Conservation (phyloP, 2,888 invertebrate genomes). For the Parnassius smintheus region DNA sequence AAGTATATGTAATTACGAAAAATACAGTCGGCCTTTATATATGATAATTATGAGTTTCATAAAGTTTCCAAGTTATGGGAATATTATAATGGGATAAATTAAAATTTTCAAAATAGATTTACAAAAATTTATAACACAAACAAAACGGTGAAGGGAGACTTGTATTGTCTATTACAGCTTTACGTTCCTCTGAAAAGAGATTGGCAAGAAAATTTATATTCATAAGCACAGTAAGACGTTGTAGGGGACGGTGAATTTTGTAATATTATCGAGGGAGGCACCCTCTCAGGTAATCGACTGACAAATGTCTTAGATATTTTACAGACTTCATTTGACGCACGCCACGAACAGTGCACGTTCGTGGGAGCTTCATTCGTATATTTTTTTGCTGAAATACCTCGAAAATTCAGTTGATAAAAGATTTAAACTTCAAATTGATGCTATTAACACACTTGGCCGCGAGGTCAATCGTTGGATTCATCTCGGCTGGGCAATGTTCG, state of each 20-base stretch:
- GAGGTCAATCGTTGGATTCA: too few relatives aligned
- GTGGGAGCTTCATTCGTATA: slow-evolving; percentile 32
- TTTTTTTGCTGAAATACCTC: slow-evolving; percentile 26
- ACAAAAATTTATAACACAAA: slow-evolving; percentile 14
- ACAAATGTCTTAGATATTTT: slow-evolving; percentile 78
- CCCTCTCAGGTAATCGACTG: slow-evolving; percentile 77
- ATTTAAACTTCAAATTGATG: too few relatives aligned
- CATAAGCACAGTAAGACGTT: slow-evolving; percentile 63
- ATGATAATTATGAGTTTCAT: too few relatives aligned
- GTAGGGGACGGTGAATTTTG: slow-evolving; percentile 59
- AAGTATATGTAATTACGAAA: slow-evolving; percentile 17
- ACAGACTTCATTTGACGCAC: slow-evolving; percentile 74
- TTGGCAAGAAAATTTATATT: slow-evolving; percentile 66
- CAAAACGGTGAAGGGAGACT: slow-evolving; percentile 15
- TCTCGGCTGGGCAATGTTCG: too few relatives aligned
- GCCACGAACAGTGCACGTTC: slow-evolving; percentile 43
- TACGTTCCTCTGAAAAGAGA: slow-evolving; percentile 49
- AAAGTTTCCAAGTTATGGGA: too few relatives aligned
- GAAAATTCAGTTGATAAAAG: neutral
- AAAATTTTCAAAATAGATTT: neutral
- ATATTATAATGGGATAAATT: neutral
- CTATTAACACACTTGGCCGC: too few relatives aligned
- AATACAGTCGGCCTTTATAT: neutral
- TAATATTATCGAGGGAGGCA: slow-evolving; percentile 63
- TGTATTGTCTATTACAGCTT: slow-evolving; percentile 33